These are phyloP conservation scores for Pelosia muscerda DNA, from an alignment of 2,888 invertebrate species.

Conservation along the genomic window DNA sequence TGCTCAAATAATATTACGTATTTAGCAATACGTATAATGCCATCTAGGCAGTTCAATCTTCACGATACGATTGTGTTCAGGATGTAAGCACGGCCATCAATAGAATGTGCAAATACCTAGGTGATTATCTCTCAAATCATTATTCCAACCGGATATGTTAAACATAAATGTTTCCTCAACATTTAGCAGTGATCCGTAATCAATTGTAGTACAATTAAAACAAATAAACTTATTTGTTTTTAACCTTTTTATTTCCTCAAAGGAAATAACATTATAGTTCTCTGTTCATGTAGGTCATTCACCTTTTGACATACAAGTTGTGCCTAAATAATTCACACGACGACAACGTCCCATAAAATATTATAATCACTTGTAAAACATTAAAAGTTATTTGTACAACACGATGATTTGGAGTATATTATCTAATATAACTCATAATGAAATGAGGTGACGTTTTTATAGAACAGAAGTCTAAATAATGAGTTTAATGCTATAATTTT, in stretches of 20 bases:
- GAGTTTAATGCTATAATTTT: conserved; percentile 33
- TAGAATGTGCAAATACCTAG: too few relatives aligned
- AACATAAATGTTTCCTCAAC: not conserved
- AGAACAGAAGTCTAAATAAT: conserved; percentile 16
- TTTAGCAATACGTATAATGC: too few relatives aligned
- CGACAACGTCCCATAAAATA: conserved; percentile 4
- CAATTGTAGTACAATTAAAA: not conserved
- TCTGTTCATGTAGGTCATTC: conserved; percentile 16
- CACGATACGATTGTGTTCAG: too few relatives aligned
- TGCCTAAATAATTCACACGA: not conserved
- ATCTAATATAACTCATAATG: conserved; percentile 39
- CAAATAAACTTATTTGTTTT: conserved; percentile 10
- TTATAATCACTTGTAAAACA: not conserved
- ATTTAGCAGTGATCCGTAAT: not conserved
- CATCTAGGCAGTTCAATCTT: too few relatives aligned
- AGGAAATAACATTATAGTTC: conserved; percentile 18
- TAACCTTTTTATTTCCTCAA: not conserved
- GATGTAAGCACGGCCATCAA: too few relatives aligned
- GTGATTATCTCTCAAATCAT: not conserved
- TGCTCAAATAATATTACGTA: too few relatives aligned
- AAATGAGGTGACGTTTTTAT: conserved; percentile 26
- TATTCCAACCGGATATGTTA: not conserved
- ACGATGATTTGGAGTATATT: conserved; percentile 21
- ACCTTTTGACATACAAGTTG: conserved; percentile 18
- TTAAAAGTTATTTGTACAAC: conserved; percentile 3